phyloP scores from a whole-genome alignment of 2,113 vertebrate genomes.

The Pan paniscus region DNA sequence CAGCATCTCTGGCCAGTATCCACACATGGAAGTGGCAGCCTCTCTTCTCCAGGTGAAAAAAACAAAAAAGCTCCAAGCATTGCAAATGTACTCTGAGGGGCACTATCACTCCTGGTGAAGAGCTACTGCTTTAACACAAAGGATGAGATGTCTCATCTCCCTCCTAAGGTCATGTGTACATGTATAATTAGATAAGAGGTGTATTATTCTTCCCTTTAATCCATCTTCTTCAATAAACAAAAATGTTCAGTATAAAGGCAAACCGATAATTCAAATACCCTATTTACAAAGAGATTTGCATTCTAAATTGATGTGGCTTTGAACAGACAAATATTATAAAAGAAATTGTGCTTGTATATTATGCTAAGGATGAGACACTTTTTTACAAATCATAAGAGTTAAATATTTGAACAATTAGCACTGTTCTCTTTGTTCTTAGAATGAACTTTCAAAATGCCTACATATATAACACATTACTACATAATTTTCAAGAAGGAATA shows the following conservation, averaged over 20 bases:
- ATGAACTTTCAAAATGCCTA: constrained; percentile 22
- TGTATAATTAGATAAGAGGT: neutral
- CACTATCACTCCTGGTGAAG: neutral
- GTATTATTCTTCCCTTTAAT: neutral
- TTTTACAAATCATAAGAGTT: constrained; percentile 64
- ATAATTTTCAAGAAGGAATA: neutral
- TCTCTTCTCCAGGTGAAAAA: neutral
- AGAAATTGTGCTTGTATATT: constrained; percentile 57
- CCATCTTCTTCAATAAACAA: neutral
- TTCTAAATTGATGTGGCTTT: neutral
- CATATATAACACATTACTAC: neutral
- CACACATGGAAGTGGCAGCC: neutral
- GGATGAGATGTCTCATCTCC: neutral
- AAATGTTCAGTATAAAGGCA: neutral
- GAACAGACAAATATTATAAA: neutral
- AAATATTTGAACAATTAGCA: constrained; percentile 65
- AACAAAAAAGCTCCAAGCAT: neutral
- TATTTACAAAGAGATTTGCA: neutral
- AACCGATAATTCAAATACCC: neutral
- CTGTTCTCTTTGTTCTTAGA: constrained; percentile 40
- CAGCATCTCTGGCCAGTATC: rapidly evolving
- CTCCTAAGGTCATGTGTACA: no score
- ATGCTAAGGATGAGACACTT: constrained; percentile 54
- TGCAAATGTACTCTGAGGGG: neutral
- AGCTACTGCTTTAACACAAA: neutral